These are phyloP conservation scores for Zaprionus capensis DNA, from an alignment of 1,140 invertebrate genomes.

Conservation along the genomic window DNA sequence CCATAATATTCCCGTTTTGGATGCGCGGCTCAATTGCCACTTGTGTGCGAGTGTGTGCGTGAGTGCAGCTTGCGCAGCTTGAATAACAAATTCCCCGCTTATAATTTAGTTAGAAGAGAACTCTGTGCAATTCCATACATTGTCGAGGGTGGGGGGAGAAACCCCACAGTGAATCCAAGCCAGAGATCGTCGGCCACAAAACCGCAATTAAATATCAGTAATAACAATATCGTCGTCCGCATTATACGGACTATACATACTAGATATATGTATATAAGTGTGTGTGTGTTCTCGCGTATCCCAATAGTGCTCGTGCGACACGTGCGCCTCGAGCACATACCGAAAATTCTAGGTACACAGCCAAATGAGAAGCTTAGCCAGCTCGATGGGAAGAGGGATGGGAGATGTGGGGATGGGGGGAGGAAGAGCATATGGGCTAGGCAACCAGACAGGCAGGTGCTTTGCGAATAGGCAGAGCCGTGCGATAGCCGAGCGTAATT, in stretches of 20 bases:
- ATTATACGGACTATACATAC: slow-evolving; percentile 1
- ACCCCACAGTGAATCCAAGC: background rate
- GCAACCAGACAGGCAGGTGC: background rate
- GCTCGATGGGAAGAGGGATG: too few species aligned
- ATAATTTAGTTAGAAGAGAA: slow-evolving; percentile 19
- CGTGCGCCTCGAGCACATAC: slow-evolving; percentile 27
- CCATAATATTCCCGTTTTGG: slow-evolving; percentile 59
- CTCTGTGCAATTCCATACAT: background rate
- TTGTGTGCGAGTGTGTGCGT: slow-evolving; percentile 5
- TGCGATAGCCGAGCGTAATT: slow-evolving; percentile 4
- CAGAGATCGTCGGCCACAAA: slow-evolving; percentile 23
- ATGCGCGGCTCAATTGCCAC: slow-evolving; percentile 31
- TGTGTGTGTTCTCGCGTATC: background rate
- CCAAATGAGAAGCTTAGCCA: too few species aligned
- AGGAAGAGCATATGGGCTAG: background rate
- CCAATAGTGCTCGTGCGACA: slow-evolving; percentile 24
- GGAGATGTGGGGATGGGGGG: too few species aligned
- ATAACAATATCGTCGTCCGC: slow-evolving; percentile 29
- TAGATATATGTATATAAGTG: background rate
- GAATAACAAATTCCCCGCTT: slow-evolving; percentile 27
- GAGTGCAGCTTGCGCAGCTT: slow-evolving; percentile 1
- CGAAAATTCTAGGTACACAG: slow-evolving; percentile 7
- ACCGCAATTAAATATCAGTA: slow-evolving; percentile 45
- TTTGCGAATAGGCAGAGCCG: background rate
- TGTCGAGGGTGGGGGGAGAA: background rate